Evolutionary conservation across 92 coral and sea anemone species (phyloP), one percentile per base, ranked within the genome.

Genomic region (Umimayanthus chanpuru): DNA sequence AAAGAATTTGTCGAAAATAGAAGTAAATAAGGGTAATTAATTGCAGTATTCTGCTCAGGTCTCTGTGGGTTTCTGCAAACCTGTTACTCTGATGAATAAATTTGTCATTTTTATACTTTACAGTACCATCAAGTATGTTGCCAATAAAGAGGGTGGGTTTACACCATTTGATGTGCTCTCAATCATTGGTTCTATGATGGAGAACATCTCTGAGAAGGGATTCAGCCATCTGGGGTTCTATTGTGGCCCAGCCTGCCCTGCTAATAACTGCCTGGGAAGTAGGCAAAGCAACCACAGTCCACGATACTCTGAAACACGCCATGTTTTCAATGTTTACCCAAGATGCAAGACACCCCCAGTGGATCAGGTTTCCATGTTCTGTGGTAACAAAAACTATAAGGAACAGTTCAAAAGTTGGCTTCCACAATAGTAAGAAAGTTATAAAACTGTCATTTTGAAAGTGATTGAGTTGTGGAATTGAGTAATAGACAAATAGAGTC

Each of bases 171-270:
- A 77, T 77, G 81, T 77, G 26, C 81, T 77, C 81, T 6, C 64
- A 25, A 3, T 20, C 44, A 43, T 77, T 11, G 81, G 81, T n/a
- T 77, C 81, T 4, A 77, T 77, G 81, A 77, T 77, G 81, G 61
- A 43, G 26, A 43, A 77, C 81, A 43, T 44, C 10, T 77, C 23
- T 41, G 6, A 21, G 16, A 11, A 77, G 30, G 81, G 40, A 8
- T 77, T 77, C 18, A 77, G 10, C 5, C 81, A 77, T 10, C 30
- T 77, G 36, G 9, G 44, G 4, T 43, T 77, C 36, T 77, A 44
- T 61, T 77, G 81, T 77, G 81, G 81, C 38, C 81, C 81, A 41
- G 81, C 81, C 20, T 77, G 81, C 36, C 81, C 81, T 1, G 81
- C 64, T 9, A 21, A 47, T 9, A 77, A 40, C 36, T 77, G 81